These are phyloP conservation scores for Apoderus coryli DNA, from an alignment of 2,888 invertebrate genomes.

Conservation along the genomic window DNA sequence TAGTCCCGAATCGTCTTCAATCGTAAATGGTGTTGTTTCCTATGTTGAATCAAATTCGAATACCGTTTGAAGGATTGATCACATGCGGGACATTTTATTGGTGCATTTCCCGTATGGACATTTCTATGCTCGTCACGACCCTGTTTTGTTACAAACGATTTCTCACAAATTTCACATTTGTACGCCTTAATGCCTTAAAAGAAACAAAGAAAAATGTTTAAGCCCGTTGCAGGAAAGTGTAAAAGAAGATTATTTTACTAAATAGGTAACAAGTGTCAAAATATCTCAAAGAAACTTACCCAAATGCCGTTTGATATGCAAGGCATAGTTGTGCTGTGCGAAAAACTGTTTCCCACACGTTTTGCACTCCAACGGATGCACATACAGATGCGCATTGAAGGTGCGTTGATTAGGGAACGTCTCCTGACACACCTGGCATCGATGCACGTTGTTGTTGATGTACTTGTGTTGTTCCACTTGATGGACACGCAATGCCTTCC, in stretches of 20 bases:
- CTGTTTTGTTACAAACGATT: constrained; percentile 68
- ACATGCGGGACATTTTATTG: constrained; percentile 68
- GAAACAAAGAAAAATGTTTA: no score
- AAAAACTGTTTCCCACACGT: constrained; percentile 68
- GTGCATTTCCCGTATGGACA: constrained; percentile 66
- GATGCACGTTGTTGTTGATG: constrained; percentile 26
- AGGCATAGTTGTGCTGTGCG: constrained; percentile 49
- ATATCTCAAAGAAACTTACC: no score
- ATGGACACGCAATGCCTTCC: constrained; percentile 31
- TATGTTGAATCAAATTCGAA: constrained; percentile 74
- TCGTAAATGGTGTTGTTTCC: constrained; percentile 45
- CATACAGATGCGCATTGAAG: constrained; percentile 59
- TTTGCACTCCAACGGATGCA: constrained; percentile 70
- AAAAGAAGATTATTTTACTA: no score
- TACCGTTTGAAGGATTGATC: constrained; percentile 67
- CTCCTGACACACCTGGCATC: constrained; percentile 49
- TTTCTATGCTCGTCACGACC: constrained; percentile 71
- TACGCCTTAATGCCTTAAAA: constrained; percentile 47
- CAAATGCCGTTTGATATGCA: constrained; percentile 68
- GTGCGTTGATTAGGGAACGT: constrained; percentile 52
- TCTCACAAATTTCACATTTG: constrained; percentile 65
- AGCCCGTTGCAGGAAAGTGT: no score
- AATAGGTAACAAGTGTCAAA: no score
- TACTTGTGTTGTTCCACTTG: constrained; percentile 36
- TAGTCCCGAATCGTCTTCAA: constrained; percentile 41